These are phyloP conservation scores for Hyperoodon ampullatus DNA, from an alignment of 2,113 vertebrate species.

Conservation along the genomic window DNA sequence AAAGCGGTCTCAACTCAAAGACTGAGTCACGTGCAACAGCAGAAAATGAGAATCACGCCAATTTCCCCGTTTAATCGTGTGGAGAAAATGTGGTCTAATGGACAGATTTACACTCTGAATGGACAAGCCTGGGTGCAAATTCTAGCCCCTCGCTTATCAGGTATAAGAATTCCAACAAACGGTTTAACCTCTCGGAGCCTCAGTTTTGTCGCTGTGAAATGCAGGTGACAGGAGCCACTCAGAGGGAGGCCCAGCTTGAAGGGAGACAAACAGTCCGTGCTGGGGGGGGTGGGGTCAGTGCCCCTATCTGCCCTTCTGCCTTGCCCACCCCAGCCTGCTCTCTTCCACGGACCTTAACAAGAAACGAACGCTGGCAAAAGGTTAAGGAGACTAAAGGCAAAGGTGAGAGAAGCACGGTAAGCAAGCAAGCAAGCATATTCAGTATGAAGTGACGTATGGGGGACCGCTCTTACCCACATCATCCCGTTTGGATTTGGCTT, in stretches of 20 bases:
- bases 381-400: neutral
- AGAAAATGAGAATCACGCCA: neutral
- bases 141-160: neutral
- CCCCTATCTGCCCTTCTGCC: neutral
- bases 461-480: conserved; percentile 70
- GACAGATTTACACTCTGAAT: neutral
- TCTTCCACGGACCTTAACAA: neutral
- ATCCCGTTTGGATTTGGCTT: conserved; percentile 44
- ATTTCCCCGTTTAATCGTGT: neutral
- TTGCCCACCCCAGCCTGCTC: neutral
- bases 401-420: neutral
- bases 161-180: neutral
- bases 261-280: accelerated
- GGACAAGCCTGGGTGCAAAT: neutral
- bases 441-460: neutral
- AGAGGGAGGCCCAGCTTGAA: neutral
- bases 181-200: neutral
- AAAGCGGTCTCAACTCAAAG: neutral
- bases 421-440: neutral
- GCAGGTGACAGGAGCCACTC: neutral
- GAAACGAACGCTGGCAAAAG: neutral
- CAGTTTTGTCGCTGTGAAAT: neutral
- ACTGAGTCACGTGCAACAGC: neutral
- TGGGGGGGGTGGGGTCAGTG: neutral
- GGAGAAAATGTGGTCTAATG: neutral